phyloP scores from a whole-genome alignment of 2,888 invertebrate species.

The Andrena hattorfiana region DNA sequence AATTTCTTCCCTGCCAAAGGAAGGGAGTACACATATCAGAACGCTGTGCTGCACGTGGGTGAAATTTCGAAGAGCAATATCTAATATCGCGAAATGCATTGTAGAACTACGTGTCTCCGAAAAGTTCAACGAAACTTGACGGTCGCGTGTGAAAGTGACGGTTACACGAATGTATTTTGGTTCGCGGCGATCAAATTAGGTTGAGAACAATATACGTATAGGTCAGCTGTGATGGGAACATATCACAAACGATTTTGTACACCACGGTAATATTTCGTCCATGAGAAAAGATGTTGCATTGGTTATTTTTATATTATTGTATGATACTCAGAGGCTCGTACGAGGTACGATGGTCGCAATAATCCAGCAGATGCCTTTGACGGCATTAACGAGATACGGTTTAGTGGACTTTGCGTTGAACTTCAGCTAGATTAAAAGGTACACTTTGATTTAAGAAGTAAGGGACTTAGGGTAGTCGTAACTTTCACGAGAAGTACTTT shows the following conservation, averaged over 20 bases:
- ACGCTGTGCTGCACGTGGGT: background rate
- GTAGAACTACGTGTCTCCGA: no score
- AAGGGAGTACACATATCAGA: background rate
- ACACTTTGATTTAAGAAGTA: background rate
- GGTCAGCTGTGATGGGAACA: conserved; percentile 70
- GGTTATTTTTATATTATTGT: conserved; percentile 52
- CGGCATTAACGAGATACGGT: conserved; percentile 19
- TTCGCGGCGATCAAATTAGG: background rate
- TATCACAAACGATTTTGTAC: conserved; percentile 55
- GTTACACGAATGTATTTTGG: background rate
- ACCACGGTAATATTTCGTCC: background rate
- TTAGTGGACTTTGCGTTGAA: conserved; percentile 8
- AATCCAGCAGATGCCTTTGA: conserved; percentile 34
- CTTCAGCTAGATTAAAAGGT: background rate
- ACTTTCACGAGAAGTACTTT: conserved; percentile 15
- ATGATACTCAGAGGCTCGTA: conserved; percentile 34
- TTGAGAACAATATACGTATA: background rate
- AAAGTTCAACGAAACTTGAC: background rate
- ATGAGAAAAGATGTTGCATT: background rate
- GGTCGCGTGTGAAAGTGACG: conserved; percentile 9
- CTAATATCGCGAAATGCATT: background rate
- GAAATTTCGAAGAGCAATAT: background rate
- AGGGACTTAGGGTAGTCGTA: conserved; percentile 9
- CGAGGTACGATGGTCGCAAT: conserved; percentile 48
- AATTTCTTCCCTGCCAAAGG: background rate